Evolutionary conservation across 2,797 vertebrate species (phyloP).

Genomic region (Clarias laeviceps): DNA sequence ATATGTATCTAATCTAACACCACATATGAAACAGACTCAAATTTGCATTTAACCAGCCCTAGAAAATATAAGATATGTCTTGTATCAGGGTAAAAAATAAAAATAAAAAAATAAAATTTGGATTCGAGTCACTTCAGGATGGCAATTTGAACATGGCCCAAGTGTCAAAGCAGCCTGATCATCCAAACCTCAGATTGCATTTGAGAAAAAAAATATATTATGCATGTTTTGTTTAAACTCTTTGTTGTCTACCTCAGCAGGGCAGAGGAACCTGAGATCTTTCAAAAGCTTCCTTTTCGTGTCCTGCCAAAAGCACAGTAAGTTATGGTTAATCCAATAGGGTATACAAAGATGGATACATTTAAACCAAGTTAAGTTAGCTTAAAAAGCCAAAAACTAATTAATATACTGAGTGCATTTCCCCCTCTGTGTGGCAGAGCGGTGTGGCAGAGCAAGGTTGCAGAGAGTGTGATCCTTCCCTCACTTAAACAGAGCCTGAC

Average conservation of each 20-base stretch:
- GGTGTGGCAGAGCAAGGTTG: slow-evolving; percentile 58
- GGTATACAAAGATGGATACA: background rate
- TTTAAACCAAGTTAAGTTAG: too few relatives aligned
- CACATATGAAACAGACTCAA: too few relatives aligned
- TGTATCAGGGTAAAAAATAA: too few relatives aligned
- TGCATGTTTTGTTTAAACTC: background rate
- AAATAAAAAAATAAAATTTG: too few relatives aligned
- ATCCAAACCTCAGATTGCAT: background rate
- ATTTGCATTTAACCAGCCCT: too few relatives aligned
- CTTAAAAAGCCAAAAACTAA: too few relatives aligned
- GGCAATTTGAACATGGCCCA: background rate
- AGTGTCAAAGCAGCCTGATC: background rate
- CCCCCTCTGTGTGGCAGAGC: slow-evolving; percentile 58
- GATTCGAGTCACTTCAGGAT: too few relatives aligned
- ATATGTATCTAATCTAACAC: too few relatives aligned
- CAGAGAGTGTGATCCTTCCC: slow-evolving; percentile 71
- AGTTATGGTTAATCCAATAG: slow-evolving; percentile 48
- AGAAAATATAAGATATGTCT: too few relatives aligned
- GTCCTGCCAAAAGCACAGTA: slow-evolving; percentile 73
- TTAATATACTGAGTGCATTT: slow-evolving; percentile 1
- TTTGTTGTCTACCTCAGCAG: slow-evolving; percentile 52
- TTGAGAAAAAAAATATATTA: background rate
- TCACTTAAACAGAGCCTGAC: slow-evolving; percentile 77
- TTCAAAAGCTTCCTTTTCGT: slow-evolving; percentile 73
- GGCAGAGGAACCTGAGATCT: slow-evolving; percentile 64